A percentile compares a stretch with the other conserved stretches of the same genome.
Evolutionary conservation across 2,888 invertebrate species (phyloP).

Genomic region (Phragmatobia fuliginosa): DNA sequence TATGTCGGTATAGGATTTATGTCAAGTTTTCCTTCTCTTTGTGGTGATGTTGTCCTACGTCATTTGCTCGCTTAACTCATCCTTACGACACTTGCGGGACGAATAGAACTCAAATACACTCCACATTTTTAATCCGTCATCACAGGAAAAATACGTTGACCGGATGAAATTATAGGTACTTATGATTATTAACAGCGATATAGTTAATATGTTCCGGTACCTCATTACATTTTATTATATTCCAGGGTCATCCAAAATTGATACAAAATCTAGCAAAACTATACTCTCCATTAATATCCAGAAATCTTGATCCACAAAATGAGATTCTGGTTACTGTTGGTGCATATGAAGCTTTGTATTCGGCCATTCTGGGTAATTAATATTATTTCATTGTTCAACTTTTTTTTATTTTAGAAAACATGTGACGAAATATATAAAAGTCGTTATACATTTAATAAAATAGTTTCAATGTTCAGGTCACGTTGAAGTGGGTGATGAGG

Average conservation of each 20-base stretch:
- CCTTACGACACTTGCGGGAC: too few relatives aligned
- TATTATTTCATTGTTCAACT: background rate
- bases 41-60: too few relatives aligned
- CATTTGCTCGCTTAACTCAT: too few relatives aligned
- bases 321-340: slow-evolving; percentile 97
- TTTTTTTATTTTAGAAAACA: too few relatives aligned
- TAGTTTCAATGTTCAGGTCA: slow-evolving; percentile 86
- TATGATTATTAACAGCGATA: too few relatives aligned
- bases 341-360: slow-evolving; percentile 97
- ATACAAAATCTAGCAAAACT: slow-evolving; percentile 94
- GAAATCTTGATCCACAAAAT: slow-evolving; percentile 92
- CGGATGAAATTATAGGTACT: too few relatives aligned
- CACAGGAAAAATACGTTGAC: too few relatives aligned
- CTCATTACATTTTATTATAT: slow-evolving; percentile 35
- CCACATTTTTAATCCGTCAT: too few relatives aligned
- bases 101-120: too few relatives aligned
- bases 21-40: too few relatives aligned
- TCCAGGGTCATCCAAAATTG: slow-evolving; percentile 96
- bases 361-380: slow-evolving; percentile 89
- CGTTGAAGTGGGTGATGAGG: slow-evolving; percentile 95
- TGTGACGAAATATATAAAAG: too few relatives aligned
- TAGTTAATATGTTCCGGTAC: background rate
- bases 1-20: too few relatives aligned
- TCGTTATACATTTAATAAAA: background rate
- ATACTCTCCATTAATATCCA: slow-evolving; percentile 92